Evolutionary conservation across 1,140 invertebrate species (phyloP).

Genomic region (Cecropterus lyciades): DNA sequence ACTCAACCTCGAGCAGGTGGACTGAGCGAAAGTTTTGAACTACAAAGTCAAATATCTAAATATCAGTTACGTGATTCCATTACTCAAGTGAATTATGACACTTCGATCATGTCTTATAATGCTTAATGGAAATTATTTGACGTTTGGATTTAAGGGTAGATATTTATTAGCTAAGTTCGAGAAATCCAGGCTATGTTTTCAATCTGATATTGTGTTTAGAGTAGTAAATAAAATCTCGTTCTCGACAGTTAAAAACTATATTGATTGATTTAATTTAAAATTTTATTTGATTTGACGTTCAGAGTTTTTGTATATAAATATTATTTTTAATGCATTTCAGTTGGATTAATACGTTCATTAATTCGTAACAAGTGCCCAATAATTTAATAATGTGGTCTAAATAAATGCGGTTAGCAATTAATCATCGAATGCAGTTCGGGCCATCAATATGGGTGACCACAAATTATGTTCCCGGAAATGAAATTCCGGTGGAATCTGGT

Average conservation of each 20-base stretch:
- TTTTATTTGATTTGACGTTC: too few relatives aligned
- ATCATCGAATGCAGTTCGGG: conserved; percentile 43
- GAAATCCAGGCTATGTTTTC: too few relatives aligned
- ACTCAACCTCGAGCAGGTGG: conserved; percentile 1
- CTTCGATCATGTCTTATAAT: background rate
- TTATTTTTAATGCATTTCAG: too few relatives aligned
- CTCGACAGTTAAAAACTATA: too few relatives aligned
- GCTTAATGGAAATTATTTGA: background rate
- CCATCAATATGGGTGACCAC: conserved; percentile 56
- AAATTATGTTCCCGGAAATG: conserved; percentile 57
- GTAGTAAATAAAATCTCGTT: too few relatives aligned
- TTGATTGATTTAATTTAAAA: too few relatives aligned
- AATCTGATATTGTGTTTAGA: too few relatives aligned
- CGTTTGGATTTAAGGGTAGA: too few relatives aligned
- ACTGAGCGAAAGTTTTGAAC: conserved; percentile 26
- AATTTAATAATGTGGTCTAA: conserved; percentile 36
- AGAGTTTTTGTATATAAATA: background rate
- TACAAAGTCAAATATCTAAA: conserved; percentile 31
- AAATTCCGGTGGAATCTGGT: conserved; percentile 48
- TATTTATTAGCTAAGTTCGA: too few relatives aligned
- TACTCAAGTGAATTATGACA: conserved; percentile 17
- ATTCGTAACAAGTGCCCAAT: conserved; percentile 28
- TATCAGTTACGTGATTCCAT: conserved; percentile 23
- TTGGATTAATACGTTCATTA: conserved; percentile 1
- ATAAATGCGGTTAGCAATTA: conserved; percentile 51